Evolutionary conservation across 2,888 invertebrate species (phyloP).

Genomic region (Allygus modestus): DNA sequence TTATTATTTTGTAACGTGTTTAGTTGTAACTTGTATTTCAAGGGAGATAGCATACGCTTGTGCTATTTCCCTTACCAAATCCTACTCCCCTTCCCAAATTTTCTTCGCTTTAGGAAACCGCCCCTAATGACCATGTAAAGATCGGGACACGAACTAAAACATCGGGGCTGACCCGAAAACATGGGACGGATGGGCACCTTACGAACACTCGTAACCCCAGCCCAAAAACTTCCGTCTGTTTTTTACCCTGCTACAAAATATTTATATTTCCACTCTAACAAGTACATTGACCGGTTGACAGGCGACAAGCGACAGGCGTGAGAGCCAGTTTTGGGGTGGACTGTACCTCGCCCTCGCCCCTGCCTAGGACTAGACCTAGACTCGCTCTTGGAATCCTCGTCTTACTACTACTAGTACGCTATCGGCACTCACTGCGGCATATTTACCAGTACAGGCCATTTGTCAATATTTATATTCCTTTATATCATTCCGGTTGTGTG

Average conservation of each 20-base stretch:
- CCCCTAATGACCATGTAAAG: too few species aligned
- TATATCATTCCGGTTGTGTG: slow-evolving; percentile 24
- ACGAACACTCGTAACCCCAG: too few species aligned
- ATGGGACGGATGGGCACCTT: too few species aligned
- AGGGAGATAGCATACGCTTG: too few species aligned
- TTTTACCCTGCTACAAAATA: background rate
- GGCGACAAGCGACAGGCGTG: background rate
- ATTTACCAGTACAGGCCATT: slow-evolving; percentile 20
- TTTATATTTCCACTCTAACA: background rate
- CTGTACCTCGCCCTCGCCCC: background rate
- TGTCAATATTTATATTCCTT: slow-evolving; percentile 20
- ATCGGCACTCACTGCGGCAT: slow-evolving; percentile 1
- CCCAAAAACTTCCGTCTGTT: too few species aligned
- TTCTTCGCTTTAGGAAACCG: too few species aligned
- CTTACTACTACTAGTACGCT: background rate
- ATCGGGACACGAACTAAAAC: too few species aligned
- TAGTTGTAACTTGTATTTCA: too few species aligned
- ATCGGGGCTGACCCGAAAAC: too few species aligned
- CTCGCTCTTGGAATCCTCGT: background rate
- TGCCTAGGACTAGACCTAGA: background rate
- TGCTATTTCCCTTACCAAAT: too few species aligned
- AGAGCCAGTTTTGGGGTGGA: background rate
- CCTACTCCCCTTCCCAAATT: too few species aligned
- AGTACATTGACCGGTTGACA: background rate
- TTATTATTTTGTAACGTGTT: too few species aligned